Conservation (phyloP, 1,140 invertebrate genomes). For the Onthophagus taurus region DNA sequence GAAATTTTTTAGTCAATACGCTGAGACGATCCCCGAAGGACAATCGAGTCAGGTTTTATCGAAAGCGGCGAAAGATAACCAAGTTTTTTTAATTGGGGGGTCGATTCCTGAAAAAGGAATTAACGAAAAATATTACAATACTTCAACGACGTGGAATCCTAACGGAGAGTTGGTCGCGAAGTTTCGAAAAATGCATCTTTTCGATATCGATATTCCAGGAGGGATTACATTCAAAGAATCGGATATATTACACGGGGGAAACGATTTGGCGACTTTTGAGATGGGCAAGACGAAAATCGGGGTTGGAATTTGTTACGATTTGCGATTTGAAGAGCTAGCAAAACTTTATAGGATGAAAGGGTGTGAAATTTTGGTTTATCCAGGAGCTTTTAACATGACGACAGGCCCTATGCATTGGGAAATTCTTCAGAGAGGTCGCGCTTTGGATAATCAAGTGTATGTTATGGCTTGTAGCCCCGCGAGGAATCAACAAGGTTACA, state of each 20-base stretch:
- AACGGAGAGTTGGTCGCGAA: constrained; percentile 64
- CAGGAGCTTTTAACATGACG: constrained; percentile 93
- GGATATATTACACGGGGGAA: constrained; percentile 67
- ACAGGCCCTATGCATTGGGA: constrained; percentile 92
- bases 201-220: constrained; percentile 90
- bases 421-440: constrained; percentile 65
- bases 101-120: constrained; percentile 77
- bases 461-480: constrained; percentile 70
- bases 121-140: constrained; percentile 73
- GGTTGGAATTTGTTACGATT: constrained; percentile 92
- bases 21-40: constrained; percentile 72
- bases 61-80: constrained; percentile 62
- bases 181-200: constrained; percentile 83
- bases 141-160: constrained; percentile 80
- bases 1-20: constrained; percentile 78
- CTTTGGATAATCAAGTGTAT: constrained; percentile 81
- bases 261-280: constrained; percentile 65
- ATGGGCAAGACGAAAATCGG: constrained; percentile 71
- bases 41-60: constrained; percentile 63
- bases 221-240: constrained; percentile 93
- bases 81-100: constrained; percentile 79
- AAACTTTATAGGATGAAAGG: constrained; percentile 58
- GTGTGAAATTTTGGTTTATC: constrained; percentile 39
- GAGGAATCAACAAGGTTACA: constrained; percentile 63
- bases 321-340: constrained; percentile 85